phyloP scores from a whole-genome alignment of 1,140 invertebrate genomes.

The Aphelenchoides fujianensis region DNA sequence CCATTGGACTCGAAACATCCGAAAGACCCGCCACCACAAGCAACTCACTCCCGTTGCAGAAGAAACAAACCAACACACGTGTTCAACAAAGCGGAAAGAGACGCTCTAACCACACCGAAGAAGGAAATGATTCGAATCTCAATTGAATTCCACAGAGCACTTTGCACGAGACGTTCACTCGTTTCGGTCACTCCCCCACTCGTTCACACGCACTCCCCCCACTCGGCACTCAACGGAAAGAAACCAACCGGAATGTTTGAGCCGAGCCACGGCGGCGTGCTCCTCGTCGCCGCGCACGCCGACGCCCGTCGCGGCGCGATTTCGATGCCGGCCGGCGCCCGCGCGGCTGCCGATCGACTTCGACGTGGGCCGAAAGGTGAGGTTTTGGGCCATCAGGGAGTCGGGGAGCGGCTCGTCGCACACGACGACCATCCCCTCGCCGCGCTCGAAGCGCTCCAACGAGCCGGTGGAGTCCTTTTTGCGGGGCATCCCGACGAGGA shows the following conservation, averaged over 20 bases:
- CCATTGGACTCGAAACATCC: too few relatives aligned
- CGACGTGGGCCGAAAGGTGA: neutral
- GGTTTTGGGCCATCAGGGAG: neutral
- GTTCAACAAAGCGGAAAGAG: too few relatives aligned
- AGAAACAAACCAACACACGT: too few relatives aligned
- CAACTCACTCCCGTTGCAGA: too few relatives aligned
- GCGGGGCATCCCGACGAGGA: neutral
- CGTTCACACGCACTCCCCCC: neutral
- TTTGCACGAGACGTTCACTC: too few relatives aligned
- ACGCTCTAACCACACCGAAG: too few relatives aligned
- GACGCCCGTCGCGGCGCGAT: neutral
- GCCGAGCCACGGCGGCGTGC: neutral
- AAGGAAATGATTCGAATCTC: too few relatives aligned
- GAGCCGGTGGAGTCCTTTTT: neutral
- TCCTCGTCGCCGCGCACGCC: neutral
- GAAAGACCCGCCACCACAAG: too few relatives aligned
- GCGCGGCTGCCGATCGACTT: neutral
- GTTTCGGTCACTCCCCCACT: neutral
- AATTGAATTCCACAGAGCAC: too few relatives aligned
- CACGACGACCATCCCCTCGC: neutral
- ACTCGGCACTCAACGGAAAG: neutral
- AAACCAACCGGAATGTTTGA: constrained; percentile 1
- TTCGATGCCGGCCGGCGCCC: neutral
- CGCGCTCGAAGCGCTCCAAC: neutral
- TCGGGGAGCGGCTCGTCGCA: neutral